Conservation (phyloP, 2,888 invertebrate genomes). For the Mythimna albipuncta region DNA sequence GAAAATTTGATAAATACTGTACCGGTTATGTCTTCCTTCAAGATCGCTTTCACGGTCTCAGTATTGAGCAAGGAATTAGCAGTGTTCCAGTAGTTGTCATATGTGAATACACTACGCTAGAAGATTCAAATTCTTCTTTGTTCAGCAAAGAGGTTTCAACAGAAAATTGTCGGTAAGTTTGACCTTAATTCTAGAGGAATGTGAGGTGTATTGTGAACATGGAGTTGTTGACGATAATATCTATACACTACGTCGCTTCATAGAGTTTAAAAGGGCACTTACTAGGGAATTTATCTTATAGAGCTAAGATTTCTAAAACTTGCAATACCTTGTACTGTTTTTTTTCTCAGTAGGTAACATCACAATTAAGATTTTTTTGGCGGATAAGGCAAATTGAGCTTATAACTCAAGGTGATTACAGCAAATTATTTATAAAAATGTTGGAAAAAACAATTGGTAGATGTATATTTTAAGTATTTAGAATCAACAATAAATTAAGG, state of each 20-base stretch:
- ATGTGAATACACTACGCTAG: conserved; percentile 7
- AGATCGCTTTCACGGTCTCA: no score
- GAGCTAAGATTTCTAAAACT: conserved; percentile 64
- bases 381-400: conserved; percentile 26
- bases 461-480: not conserved
- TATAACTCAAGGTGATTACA: not conserved
- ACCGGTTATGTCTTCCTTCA: not conserved
- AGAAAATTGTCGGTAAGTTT: conserved; percentile 56
- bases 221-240: conserved; percentile 60
- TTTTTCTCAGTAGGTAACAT: not conserved
- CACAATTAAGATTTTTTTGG: not conserved
- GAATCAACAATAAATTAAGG: not conserved
- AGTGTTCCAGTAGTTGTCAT: conserved; percentile 10
- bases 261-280: conserved; percentile 85
- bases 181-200: conserved; percentile 87
- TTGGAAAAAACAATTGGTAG: not conserved
- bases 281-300: conserved; percentile 76
- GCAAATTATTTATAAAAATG: no score
- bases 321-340: conserved; percentile 48
- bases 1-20: not conserved
- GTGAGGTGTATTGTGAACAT: conserved; percentile 78
- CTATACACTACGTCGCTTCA: conserved; percentile 71
- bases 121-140: conserved; percentile 29
- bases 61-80: not conserved
- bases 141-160: conserved; percentile 49